phyloP scores from a whole-genome alignment of 2,113 vertebrate species.

The Chionis minor region DNA sequence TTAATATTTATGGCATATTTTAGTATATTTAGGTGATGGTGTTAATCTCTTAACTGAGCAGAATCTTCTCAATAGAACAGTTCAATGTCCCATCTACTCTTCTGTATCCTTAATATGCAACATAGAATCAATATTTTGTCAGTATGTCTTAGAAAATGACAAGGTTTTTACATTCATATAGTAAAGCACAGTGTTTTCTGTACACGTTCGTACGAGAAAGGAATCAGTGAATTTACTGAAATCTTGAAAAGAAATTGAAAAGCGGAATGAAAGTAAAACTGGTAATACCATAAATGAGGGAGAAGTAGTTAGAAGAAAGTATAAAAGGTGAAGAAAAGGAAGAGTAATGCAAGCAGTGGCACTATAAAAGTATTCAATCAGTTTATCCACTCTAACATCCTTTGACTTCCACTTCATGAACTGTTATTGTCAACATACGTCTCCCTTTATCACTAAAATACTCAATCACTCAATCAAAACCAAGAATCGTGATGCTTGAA shows the following conservation, averaged over 20 bases:
- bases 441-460: background rate
- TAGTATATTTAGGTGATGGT: background rate
- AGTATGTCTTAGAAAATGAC: background rate
- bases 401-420: background rate
- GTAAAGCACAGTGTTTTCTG: background rate
- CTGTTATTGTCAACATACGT: background rate
- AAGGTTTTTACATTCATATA: background rate
- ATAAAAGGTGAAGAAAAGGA: background rate
- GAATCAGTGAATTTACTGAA: background rate
- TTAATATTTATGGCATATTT: background rate
- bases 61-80: background rate
- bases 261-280: background rate
- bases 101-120: background rate
- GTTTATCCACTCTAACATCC: background rate
- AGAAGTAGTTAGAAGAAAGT: background rate
- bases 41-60: background rate
- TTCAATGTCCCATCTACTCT: background rate
- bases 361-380: background rate
- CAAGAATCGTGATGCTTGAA: background rate
- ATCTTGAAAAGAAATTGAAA: background rate
- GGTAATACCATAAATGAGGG: background rate
- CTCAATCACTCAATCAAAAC: background rate
- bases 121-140: background rate
- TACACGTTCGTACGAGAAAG: background rate
- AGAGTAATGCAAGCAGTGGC: background rate